Evolutionary conservation across 1,140 invertebrate species (phyloP), one percentile per base, ranked within the genome.

Genomic region (Neotoxoptera formosana): DNA sequence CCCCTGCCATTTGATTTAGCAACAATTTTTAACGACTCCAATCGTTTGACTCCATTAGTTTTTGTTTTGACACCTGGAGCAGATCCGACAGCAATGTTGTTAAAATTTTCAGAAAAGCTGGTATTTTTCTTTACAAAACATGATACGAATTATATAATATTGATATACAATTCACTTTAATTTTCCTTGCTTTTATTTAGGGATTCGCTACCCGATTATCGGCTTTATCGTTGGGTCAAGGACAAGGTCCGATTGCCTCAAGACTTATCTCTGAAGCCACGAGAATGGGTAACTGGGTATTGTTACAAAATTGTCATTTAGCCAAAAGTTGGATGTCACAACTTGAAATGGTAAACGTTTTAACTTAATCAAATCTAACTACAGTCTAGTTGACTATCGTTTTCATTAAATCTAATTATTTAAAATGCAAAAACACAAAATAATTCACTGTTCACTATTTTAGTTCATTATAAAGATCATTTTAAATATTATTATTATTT

Each of bases 291-390:
- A 97, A 97, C 89, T 99, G 98, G 98, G 97, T 99, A n/a, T 96
- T 99, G 94, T 96, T 99, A 89, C 98, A 99, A 96, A 99, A 99
- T 96, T 99, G 98, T 95, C 98, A 99, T 95, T 96, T 99, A 90
- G 98, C 98, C 60, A 96, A 97, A 84, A 98, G 98, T 93, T 99
- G 98, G 98, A 98, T 99, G 98, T 96, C 96, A 36, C 96, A 97
- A 94, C 95, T 98, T 94, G 97, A 98, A 94, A 96, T 97, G 41
- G 97, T 98, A 99, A 94, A 96, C 98, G 8, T 96, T 97, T 41
- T 23, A 81, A 11, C 25, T n/a, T 60, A 60, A 30, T n/a, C 60
- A n/a, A n/a, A n/a, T 14, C 1, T 67, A 60, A 25, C 23, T 60
- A 7, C 0, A 30, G 8, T 60, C 23, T 30, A 30, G 8, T 25